These are phyloP conservation scores for Halcyon leucocephala DNA, from an alignment of 2,797 vertebrate species.

Conservation along the genomic window DNA sequence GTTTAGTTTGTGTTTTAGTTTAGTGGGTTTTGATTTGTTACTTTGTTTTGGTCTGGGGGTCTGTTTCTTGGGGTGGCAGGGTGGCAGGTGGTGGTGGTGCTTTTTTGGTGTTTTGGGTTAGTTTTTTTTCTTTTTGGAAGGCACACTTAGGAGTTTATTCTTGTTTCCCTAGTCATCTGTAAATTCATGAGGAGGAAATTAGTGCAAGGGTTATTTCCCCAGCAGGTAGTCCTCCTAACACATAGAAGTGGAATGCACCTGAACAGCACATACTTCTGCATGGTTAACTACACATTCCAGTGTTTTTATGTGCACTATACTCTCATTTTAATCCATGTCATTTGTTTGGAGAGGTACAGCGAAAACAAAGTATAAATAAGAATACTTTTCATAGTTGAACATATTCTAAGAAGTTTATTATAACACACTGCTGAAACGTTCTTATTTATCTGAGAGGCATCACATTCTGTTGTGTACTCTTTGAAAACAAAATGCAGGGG, in stretches of 20 bases:
- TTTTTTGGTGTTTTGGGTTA: not conserved
- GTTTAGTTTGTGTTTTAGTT: rapidly evolving
- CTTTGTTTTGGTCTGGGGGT: not conserved
- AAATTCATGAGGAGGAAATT: not conserved
- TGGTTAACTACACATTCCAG: not conserved
- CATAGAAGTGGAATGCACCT: not conserved
- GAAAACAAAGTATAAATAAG: not conserved
- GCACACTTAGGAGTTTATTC: not conserved
- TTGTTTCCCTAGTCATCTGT: not conserved
- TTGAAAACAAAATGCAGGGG: not conserved
- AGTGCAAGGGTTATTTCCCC: not conserved
- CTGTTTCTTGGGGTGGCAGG: no score
- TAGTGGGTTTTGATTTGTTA: rapidly evolving
- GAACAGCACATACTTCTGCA: not conserved
- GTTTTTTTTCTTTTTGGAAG: not conserved
- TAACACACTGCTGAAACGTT: rapidly evolving
- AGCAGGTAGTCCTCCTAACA: not conserved
- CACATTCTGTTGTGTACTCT: not conserved
- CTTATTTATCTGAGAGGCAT: not conserved
- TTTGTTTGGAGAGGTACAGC: not conserved
- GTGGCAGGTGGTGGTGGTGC: no score
- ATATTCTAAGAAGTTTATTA: not conserved
- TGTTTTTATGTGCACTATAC: not conserved
- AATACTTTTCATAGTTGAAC: not conserved
- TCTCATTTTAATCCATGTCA: not conserved